These are phyloP conservation scores for Tipula confusa DNA, from an alignment of 2,888 invertebrate species.

Conservation along the genomic window DNA sequence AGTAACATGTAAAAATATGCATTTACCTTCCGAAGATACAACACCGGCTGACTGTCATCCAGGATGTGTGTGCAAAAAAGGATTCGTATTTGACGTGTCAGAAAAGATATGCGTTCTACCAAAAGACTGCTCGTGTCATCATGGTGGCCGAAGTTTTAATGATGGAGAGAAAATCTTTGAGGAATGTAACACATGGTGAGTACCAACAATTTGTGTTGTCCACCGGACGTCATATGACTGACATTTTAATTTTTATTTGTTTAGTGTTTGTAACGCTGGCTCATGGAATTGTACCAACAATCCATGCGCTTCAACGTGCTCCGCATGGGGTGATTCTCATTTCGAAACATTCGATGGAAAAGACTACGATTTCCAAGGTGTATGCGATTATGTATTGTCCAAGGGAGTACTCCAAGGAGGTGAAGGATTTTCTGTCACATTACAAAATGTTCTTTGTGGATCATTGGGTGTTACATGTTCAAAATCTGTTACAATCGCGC, in stretches of 20 bases:
- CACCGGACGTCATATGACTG: neutral
- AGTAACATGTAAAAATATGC: conserved; percentile 83
- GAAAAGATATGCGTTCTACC: conserved; percentile 64
- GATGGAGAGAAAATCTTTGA: conserved; percentile 72
- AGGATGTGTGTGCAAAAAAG: conserved; percentile 73
- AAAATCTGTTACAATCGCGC: conserved; percentile 69
- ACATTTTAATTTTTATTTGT: neutral
- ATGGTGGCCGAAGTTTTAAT: conserved; percentile 75
- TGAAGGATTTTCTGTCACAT: conserved; percentile 69
- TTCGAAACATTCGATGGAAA: conserved; percentile 80
- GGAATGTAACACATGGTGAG: conserved; percentile 74
- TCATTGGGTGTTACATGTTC: conserved; percentile 83
- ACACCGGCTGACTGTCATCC: conserved; percentile 64
- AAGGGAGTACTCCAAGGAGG: conserved; percentile 62
- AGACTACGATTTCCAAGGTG: conserved; percentile 81
- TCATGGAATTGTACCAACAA: conserved; percentile 74
- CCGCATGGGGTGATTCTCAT: conserved; percentile 88
- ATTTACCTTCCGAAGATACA: conserved; percentile 53
- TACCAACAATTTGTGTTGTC: no score
- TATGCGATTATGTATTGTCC: conserved; percentile 79
- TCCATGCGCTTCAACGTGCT: conserved; percentile 72
- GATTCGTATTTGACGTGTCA: conserved; percentile 66
- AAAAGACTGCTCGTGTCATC: conserved; percentile 79
- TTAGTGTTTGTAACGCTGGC: conserved; percentile 61
- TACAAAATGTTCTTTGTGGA: conserved; percentile 84